Evolutionary conservation across 1,140 invertebrate species (phyloP), one percentile per base, ranked within the genome.

Genomic region (Rhagoletis zephyria): DNA sequence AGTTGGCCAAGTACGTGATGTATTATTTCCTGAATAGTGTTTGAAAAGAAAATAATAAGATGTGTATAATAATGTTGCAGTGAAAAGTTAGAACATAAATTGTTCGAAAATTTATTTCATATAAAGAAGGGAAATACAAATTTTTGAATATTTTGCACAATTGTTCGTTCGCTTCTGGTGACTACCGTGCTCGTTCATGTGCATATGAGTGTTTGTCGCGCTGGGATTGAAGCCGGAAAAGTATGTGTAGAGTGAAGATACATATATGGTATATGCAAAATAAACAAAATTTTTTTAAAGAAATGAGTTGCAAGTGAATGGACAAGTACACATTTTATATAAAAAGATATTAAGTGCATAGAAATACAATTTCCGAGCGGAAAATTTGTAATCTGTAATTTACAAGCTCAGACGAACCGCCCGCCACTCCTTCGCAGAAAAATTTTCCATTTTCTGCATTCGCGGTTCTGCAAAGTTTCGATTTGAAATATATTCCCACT

Each of bases 361-460:
- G 30, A 30, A 30, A 30, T 30, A 30, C 30, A 30, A 30, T 30
- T 19, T 7, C 63, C n/a, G 30, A 2, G 9, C 40, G 42, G 19
- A 56, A 81, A 59, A 56, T 19, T 81, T 81, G 51, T 81, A 14
- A 45, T 5, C 4, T 40, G 14, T 40, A 81, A 67, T 81, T 56
- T 7, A 81, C 19, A 0, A 56, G 51, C 30, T n/a, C 16, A 56
- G 74, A 81, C 48, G 74, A 81, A n/a, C 74, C 48, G 48, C 74
- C 48, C 74, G 74, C 74, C 74, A 81, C 74, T 81, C 74, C 67
- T 74, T 74, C n/a, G n/a, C 42, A 19, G 74, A n/a, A 51, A 81
- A 56, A 56, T 56, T 81, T 81, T 81, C 19, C 9, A 81, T 81
- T 81, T 42, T 81, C 45, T 81, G 42, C 45, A 45, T 40, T 42